Percentiles rank a stretch among this genome's conserved stretches.
phyloP scores from a whole-genome alignment of 1,140 invertebrate genomes.

The Aphidius gifuensis region DNA sequence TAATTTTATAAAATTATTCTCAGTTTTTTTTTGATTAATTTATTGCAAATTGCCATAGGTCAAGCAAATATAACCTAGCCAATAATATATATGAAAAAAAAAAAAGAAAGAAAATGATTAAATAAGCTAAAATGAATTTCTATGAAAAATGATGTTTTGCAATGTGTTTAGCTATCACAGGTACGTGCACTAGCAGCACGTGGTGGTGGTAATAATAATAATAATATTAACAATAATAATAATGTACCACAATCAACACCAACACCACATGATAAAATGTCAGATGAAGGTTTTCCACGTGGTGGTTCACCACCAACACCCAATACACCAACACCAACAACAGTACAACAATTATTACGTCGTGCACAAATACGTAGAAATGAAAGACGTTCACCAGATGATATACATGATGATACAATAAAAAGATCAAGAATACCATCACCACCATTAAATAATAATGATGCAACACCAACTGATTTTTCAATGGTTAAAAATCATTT shows the following conservation, averaged over 20 bases:
- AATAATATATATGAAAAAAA: background rate
- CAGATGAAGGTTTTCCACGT: constrained; percentile 49
- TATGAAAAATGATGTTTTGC: no score
- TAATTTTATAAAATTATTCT: background rate
- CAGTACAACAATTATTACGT: constrained; percentile 65
- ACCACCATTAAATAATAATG: constrained; percentile 62
- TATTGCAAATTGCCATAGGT: constrained; percentile 48
- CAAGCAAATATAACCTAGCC: constrained; percentile 34
- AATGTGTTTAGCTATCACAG: constrained; percentile 50
- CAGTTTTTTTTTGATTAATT: background rate
- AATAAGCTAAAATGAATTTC: background rate
- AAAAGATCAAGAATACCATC: constrained; percentile 58
- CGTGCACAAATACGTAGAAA: constrained; percentile 64
- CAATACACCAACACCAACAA: constrained; percentile 58
- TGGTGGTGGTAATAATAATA: no score
- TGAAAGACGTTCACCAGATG: constrained; percentile 58
- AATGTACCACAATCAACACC: constrained; percentile 26
- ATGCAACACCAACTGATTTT: constrained; percentile 71
- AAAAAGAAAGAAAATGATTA: constrained; percentile 10
- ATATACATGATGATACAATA: constrained; percentile 57
- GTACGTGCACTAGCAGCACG: constrained; percentile 58
- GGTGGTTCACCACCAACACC: constrained; percentile 57
- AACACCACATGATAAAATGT: constrained; percentile 58
- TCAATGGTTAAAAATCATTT: constrained; percentile 66
- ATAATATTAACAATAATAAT: no score